These are phyloP conservation scores for Bujurquina vittata DNA, from an alignment of 2,113 vertebrate genomes.

Conservation along the genomic window DNA sequence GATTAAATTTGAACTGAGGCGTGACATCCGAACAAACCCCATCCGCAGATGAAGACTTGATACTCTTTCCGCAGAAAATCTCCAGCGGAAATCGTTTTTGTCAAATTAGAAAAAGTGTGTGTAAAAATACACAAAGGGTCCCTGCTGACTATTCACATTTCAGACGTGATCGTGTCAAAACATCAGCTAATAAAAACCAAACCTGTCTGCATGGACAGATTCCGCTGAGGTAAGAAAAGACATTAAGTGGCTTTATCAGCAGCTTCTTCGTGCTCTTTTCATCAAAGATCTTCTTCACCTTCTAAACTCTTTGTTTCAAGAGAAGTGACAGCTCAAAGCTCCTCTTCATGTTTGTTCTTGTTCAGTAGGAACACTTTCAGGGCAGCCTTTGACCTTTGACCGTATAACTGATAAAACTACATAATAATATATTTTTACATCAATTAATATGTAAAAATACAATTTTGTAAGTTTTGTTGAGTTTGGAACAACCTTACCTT, in stretches of 20 bases:
- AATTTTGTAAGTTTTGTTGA: not conserved
- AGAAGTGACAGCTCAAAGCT: not conserved
- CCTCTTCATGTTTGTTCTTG: not conserved
- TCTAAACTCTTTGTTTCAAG: not conserved
- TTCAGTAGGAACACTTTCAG: not conserved
- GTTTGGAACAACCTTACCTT: slow-evolving; percentile 84
- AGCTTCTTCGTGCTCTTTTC: not conserved
- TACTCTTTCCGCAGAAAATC: too few species aligned
- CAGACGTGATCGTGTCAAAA: not conserved
- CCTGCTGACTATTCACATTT: too few species aligned
- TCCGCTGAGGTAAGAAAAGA: not conserved
- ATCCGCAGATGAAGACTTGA: not conserved
- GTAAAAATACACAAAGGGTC: not conserved
- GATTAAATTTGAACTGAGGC: not conserved
- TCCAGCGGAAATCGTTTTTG: not conserved
- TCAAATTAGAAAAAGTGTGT: not conserved
- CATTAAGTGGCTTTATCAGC: not conserved
- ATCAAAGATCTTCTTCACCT: not conserved
- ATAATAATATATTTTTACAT: too few species aligned
- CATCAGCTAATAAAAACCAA: not conserved
- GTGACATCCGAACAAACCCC: not conserved
- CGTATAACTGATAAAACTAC: not conserved
- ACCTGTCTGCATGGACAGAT: too few species aligned
- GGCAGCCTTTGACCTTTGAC: not conserved
- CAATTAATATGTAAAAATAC: not conserved